Base-by-base conservation (phyloP, 2,888 invertebrate species). In the Amphipyra berbera region DNA sequence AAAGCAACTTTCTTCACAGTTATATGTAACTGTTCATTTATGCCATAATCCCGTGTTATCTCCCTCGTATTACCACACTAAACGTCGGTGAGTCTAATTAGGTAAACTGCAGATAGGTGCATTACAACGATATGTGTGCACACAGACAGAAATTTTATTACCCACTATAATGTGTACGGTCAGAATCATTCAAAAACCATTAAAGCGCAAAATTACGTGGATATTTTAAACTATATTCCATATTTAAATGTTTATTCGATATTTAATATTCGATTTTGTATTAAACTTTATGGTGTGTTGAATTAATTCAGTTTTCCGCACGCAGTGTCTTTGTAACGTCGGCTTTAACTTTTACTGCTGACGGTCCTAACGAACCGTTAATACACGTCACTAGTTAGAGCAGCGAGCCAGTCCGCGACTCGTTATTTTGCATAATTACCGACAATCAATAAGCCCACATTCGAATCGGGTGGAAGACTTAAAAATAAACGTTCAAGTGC, bases 391-490 rank as follows among this genome's bases (percentile, higher is more conserved):
- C 85, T 87, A 80, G 88, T 83, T 86, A 85, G 82, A 82, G 79
- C 80, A 82, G 83, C 83, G 80, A 83, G 70, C 78, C 65, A 77
- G 78, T 81, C 79, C 74, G 48, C 68, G 67, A 83, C 84, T 84
- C 74, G 87, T 82, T 86, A 90, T 89, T 88, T 92, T 90, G 88
- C 92, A 92, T 93, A 93, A 93, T 92, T 90, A 89, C 89, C 85
- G 82, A 85, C 88, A 86, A 87, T 90, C 89, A 90, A 88, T 90
- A 86, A 86, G 82, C 76, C 85, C 81, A 87, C 88, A 88, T 88
- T 88, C 87, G 82, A 84, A 86, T 88, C 83, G 78, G 67, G 68
- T 79, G 76, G 79, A 69, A 61, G 62, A 58, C 61, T 67, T 74
- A 68, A 78, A 78, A 81, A 81, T 78, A 74, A 78, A 81, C 78